Base-by-base conservation (phyloP, 2,113 vertebrate genomes). In the Channa maculata region DNA sequence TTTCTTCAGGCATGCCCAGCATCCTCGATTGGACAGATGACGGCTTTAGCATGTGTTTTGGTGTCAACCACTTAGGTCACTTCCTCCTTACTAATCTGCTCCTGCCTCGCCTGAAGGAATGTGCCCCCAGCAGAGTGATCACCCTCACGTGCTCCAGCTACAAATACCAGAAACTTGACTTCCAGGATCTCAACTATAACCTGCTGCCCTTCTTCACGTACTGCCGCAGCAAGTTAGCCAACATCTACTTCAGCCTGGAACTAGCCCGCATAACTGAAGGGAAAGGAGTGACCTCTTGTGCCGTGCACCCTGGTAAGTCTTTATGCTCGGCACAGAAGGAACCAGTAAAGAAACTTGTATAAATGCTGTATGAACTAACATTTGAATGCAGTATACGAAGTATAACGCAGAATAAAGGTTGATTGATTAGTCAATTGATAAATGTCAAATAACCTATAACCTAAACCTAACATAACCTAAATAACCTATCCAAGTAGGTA, bases 171-270 rank as follows among this genome's bases (percentile, higher is more conserved):
- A 95, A 90, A 64, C 88, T 95, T 78, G 79, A 95, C 90, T 94
- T 95, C 60, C 88, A 93, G 72, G 94, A 95, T 77, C 91, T 96
- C 44, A 95, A 95, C 89, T 95, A 95, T 89, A 95, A 95, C 79
- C 90, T 94, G 36, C 84, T 94, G 57, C 94, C 94, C 15, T 93
- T 95, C 69, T 95, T 95, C 88, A 94, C 94, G 53, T 95, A 95
- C 88, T 94, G 93, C 84, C 93, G 94, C 73, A 95, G 94, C 83
- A 95, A 96, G 76, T 88, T 95, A 87, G 94, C 94, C 34, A 95
- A 95, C 83, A 90, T 95, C 68, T 95, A 95, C 90, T 95, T 95
- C 87, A 95, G 92, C 51, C 92, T 94, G 78, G 94, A 95, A 60
- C 88, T 95, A 63, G 92, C 79, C 8, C 89, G 85, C 43, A 84